phyloP scores from a whole-genome alignment of 2,888 invertebrate species.

The Ptychoptera contaminata region DNA sequence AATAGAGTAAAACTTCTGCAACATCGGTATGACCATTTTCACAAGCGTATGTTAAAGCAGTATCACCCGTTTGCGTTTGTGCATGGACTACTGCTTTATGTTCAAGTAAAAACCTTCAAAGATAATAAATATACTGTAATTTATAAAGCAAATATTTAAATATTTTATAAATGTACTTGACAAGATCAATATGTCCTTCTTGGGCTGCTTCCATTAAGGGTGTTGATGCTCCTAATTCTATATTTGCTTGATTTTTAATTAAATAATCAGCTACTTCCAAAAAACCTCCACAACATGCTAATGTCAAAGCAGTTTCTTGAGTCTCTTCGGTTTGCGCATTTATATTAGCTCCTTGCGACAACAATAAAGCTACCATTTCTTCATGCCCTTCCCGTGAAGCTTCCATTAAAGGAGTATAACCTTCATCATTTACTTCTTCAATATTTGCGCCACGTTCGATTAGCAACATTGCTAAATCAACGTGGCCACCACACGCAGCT shows the following conservation, averaged over 20 bases:
- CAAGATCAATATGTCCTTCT: conserved; percentile 91
- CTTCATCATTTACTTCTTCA: conserved; percentile 98
- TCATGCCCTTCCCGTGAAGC: conserved; percentile 97
- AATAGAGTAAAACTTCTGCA: conserved; percentile 77
- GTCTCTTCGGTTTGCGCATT: conserved; percentile 99
- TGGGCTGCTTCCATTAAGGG: conserved; percentile 98
- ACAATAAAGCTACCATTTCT: conserved; percentile 88
- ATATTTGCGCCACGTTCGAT: conserved; percentile 96
- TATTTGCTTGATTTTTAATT: conserved; percentile 86
- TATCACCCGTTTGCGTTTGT: conserved; percentile 88
- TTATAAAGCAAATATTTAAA: background rate
- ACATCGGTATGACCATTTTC: conserved; percentile 99
- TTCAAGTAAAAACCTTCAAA: conserved; percentile 56
- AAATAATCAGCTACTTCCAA: conserved; percentile 90
- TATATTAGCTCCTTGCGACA: conserved; percentile 88
- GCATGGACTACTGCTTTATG: conserved; percentile 84
- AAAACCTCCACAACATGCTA: conserved; percentile 91
- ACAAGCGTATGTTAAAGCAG: conserved; percentile 92
- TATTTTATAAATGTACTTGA: conserved; percentile 10
- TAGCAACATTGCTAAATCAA: conserved; percentile 87
- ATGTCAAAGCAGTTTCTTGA: conserved; percentile 87
- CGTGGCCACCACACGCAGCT: conserved; percentile 97
- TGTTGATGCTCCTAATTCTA: conserved; percentile 88
- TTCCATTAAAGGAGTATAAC: conserved; percentile 98
- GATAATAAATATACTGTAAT: background rate